Evolutionary conservation across 2,888 invertebrate species (phyloP), one percentile per base, ranked within the genome.

Genomic region (Hyles lineata): DNA sequence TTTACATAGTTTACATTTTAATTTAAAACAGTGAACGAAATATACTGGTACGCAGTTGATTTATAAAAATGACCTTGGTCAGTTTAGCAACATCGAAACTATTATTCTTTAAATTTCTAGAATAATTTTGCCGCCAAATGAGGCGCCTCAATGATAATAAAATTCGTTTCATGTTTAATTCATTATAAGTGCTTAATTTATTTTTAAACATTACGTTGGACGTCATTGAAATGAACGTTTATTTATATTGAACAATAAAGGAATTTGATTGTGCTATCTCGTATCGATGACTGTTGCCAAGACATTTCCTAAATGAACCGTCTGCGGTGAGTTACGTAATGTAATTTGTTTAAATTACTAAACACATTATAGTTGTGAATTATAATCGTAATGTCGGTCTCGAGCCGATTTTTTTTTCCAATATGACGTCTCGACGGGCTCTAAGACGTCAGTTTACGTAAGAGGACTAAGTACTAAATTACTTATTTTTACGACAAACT

Each of bases 61-160:
- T 15, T 43, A 43, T 43, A 15, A 43, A 43, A 60, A 2, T 17
- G 17, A 7, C 17, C 7, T 67, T 67, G 50, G 9, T 23, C 21
- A 50, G 23, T 23, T 21, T 43, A 61, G 62, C 62, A n/a, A 9
- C n/a, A 62, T 71, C 50, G 59, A 23, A 61, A 50, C 25, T 61
- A 58, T 75, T 70, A 74, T 73, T 75, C 72, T 19, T 73, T 71
- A 71, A 75, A 72, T 76, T 78, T 78, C 76, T 78, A 74, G 73
- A 82, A 80, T 76, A 74, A 74, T 43, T 70, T 74, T 78, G 76
- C 72, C 77, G 74, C 76, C 76, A 78, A 80, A 74, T 71, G 72
- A 71, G 75, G 67, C 77, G 76, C 78, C 77, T 71, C 67, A 74
- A 76, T 79, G 79, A 81, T 81, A 80, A 81, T 77, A 73, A 72